Evolutionary conservation across 2,888 invertebrate genomes (phyloP).

Genomic region (Pemphredon lugubris): DNA sequence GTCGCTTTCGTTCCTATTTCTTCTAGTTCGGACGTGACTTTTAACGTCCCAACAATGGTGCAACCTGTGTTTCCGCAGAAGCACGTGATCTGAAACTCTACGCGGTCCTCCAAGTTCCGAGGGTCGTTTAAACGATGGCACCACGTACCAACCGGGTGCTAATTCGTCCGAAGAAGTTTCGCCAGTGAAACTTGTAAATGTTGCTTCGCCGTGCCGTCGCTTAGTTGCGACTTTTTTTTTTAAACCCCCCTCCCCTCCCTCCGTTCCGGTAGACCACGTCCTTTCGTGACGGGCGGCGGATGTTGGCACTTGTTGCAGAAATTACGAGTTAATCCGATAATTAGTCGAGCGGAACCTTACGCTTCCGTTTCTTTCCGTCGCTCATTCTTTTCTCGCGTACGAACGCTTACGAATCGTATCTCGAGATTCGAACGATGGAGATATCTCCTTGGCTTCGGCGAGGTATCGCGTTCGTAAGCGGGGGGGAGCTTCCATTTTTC

Average conservation of each 20-base stretch:
- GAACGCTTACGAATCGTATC: too few species aligned
- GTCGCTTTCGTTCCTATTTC: conserved; percentile 37
- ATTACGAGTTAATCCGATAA: conserved; percentile 59
- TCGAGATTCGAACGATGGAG: too few species aligned
- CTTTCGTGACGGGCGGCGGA: conserved; percentile 48
- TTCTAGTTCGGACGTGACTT: conserved; percentile 45
- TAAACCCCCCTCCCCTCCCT: conserved; percentile 7
- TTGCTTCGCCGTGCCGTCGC: background rate
- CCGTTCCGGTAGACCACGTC: conserved; percentile 28
- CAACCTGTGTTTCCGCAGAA: conserved; percentile 57
- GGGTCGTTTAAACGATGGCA: conserved; percentile 12
- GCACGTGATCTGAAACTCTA: conserved; percentile 54
- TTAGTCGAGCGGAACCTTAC: conserved; percentile 42
- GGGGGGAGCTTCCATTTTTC: background rate
- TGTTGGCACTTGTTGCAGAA: conserved; percentile 64
- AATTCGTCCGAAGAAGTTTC: conserved; percentile 44
- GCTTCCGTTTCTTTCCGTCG: conserved; percentile 25
- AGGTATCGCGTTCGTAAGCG: background rate
- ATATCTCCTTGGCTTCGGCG: too few species aligned
- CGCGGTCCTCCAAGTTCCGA: conserved; percentile 1
- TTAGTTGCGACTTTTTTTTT: background rate
- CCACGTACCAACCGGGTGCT: conserved; percentile 31
- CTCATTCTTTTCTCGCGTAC: conserved; percentile 6
- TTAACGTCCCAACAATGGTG: conserved; percentile 54
- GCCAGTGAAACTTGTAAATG: conserved; percentile 13